Conservation (phyloP, 1,140 invertebrate genomes). For the Drusus annulatus region DNA sequence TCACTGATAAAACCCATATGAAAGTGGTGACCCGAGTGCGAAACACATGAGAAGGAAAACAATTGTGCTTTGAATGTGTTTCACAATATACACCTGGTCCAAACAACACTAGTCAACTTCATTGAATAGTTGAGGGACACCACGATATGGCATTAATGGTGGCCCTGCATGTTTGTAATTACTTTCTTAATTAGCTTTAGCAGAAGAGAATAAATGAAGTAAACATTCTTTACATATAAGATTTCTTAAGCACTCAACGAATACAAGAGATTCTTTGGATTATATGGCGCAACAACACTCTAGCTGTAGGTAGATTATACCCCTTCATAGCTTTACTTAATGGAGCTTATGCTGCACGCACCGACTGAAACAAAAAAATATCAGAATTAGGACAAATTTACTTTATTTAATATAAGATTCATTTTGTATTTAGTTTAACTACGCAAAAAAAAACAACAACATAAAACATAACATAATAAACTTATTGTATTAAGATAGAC, state of each 20-base stretch:
- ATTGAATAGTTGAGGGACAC: not conserved
- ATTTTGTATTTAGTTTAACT: not conserved
- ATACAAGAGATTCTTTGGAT: conserved; percentile 45
- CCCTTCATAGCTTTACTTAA: not conserved
- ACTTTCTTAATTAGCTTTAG: not conserved
- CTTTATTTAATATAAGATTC: not conserved
- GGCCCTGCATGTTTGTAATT: not conserved
- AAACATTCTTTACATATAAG: not conserved
- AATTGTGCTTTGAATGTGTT: not conserved
- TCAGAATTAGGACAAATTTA: conserved; percentile 6
- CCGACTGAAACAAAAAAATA: conserved; percentile 57
- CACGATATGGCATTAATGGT: not conserved
- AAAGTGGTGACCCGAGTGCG: too few species aligned
- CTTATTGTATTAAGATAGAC: not conserved
- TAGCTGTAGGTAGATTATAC: conserved; percentile 20
- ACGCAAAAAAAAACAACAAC: not conserved
- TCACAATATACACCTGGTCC: not conserved
- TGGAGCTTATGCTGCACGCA: conserved; percentile 53
- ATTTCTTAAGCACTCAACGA: conserved; percentile 19
- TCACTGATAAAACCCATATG: too few species aligned
- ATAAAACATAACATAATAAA: not conserved
- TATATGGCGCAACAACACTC: conserved; percentile 21
- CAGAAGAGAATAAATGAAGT: not conserved
- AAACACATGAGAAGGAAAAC: not conserved
- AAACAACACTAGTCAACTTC: not conserved